Percentiles rank a stretch among this genome's conserved stretches.
Evolutionary conservation across 2,888 invertebrate genomes (phyloP).

Genomic region (Lithosia quadra): DNA sequence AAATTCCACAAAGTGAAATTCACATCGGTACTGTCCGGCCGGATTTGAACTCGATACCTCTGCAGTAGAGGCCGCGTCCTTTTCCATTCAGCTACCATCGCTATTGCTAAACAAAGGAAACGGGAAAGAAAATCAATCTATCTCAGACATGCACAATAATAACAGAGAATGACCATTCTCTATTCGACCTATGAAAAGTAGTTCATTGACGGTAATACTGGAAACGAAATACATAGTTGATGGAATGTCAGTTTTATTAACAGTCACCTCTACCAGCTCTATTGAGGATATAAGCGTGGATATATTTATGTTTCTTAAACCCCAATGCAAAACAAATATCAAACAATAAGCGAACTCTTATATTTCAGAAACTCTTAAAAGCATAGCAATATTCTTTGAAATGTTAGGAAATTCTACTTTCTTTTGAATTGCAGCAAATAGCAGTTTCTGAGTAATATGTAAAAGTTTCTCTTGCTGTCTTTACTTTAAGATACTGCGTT

Average conservation of each 20-base stretch:
- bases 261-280: not conserved
- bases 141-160: no score
- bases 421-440: slow-evolving; percentile 9
- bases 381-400: slow-evolving; percentile 10
- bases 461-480: slow-evolving; percentile 15
- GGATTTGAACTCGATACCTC: no score
- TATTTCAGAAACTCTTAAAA: not conserved
- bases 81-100: no score
- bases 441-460: slow-evolving; percentile 8
- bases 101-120: no score
- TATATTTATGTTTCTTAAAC: not conserved
- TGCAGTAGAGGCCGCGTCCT: no score
- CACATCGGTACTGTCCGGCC: no score
- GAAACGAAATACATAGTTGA: no score
- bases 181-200: no score
- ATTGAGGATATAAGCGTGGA: not conserved
- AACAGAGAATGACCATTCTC: no score
- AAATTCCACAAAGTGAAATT: no score
- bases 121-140: no score
- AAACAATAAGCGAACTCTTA: not conserved
- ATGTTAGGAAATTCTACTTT: not conserved
- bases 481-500: slow-evolving; percentile 13
- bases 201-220: not conserved
- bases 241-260: not conserved
- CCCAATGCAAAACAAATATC: not conserved